A percentile compares a stretch with the other conserved stretches of the same genome.
phyloP scores from a whole-genome alignment of 2,797 vertebrate species.

The Sebastes elongatus region DNA sequence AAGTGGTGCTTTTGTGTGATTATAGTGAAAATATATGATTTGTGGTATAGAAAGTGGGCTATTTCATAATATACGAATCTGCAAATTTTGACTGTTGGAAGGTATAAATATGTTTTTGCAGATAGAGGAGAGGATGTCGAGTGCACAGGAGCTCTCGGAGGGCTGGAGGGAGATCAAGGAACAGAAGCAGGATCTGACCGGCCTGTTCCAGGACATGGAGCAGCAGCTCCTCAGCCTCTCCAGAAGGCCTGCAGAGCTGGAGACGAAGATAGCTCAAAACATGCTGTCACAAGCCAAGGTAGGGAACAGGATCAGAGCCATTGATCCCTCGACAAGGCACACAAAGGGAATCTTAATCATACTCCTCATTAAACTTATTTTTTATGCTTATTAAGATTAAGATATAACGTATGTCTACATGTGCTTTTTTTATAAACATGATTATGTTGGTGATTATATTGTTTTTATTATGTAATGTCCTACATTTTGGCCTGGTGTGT shows the following conservation, averaged over 20 bases:
- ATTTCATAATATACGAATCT: neutral
- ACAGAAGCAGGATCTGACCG: slow-evolving; percentile 90
- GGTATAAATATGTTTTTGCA: slow-evolving; percentile 54
- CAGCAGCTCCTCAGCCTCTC: slow-evolving; percentile 94
- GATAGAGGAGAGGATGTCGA: slow-evolving; percentile 92
- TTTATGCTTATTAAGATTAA: neutral
- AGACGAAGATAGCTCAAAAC: slow-evolving; percentile 93
- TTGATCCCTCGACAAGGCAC: neutral
- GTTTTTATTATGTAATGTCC: neutral
- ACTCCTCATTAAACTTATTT: neutral
- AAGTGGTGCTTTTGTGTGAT: too few species aligned
- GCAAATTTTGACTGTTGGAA: neutral
- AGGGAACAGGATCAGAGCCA: slow-evolving; percentile 10
- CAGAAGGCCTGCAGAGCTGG: slow-evolving; percentile 90
- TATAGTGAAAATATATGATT: neutral
- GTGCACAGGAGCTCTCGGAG: slow-evolving; percentile 89
- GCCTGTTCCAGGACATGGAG: slow-evolving; percentile 92
- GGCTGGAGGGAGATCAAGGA: slow-evolving; percentile 97
- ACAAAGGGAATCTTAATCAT: neutral
- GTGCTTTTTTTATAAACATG: neutral
- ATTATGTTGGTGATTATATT: neutral
- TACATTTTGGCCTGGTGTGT: neutral
- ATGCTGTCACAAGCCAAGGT: slow-evolving; percentile 95
- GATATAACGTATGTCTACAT: neutral
- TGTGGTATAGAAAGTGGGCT: neutral